Percentiles rank a stretch among this genome's conserved stretches.
phyloP scores from a whole-genome alignment of 2,113 vertebrate species.

The Rousettus leschenaultii region DNA sequence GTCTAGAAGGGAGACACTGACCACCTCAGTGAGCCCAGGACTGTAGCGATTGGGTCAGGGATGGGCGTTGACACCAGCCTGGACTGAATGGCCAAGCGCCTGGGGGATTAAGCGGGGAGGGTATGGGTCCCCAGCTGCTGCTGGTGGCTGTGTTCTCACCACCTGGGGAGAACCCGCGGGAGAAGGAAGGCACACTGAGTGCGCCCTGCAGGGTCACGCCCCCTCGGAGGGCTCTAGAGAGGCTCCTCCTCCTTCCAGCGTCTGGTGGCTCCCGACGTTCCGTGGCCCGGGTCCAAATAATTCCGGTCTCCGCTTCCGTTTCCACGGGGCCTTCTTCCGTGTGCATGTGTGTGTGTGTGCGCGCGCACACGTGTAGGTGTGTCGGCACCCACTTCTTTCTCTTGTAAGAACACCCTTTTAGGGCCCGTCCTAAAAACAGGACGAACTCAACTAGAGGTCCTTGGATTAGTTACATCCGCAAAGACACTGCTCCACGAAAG shows the following conservation, averaged over 20 bases:
- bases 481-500: not conserved
- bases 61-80: fast-evolving
- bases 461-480: not conserved
- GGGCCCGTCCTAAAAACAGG: not conserved
- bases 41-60: not conserved
- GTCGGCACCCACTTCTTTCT: not conserved
- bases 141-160: not conserved
- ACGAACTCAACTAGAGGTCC: not conserved
- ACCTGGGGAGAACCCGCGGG: too few species aligned
- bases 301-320: not conserved
- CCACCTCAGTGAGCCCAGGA: not conserved
- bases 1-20: not conserved
- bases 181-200: too few species aligned
- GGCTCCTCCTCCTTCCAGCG: too few species aligned
- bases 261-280: fast-evolving
- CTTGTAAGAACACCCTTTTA: not conserved
- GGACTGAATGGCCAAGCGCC: not conserved
- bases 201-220: not conserved
- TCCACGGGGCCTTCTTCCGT: not conserved
- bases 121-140: not conserved
- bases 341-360: not conserved
- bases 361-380: not conserved
- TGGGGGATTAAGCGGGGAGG: not conserved
- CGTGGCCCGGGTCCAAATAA: not conserved
- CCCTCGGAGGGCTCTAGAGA: too few species aligned